phyloP scores from a whole-genome alignment of 2,113 vertebrate species.

The Campylomormyrus tamandua region DNA sequence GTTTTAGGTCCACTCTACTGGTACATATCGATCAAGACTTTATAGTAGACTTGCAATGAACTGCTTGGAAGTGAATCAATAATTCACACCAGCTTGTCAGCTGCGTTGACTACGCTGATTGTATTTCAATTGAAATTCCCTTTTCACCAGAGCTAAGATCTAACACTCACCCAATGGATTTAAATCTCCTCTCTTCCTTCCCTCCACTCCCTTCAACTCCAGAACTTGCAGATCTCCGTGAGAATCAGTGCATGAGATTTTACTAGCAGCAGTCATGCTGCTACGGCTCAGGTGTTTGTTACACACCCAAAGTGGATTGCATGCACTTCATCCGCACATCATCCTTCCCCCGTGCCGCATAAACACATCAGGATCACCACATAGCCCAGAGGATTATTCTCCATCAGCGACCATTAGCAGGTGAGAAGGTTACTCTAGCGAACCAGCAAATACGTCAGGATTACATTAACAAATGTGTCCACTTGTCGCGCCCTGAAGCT shows the following conservation, averaged over 20 bases:
- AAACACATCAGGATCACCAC: not conserved
- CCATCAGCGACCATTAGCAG: not conserved
- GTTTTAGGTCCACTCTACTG: not conserved
- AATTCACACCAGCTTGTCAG: not conserved
- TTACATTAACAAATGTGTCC: not conserved
- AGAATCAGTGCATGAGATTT: not conserved
- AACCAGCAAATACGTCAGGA: not conserved
- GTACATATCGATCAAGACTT: not conserved
- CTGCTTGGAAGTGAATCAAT: not conserved
- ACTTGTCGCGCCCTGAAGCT: not conserved
- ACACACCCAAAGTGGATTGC: not conserved
- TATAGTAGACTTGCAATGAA: not conserved
- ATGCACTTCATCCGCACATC: not conserved
- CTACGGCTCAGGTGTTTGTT: not conserved
- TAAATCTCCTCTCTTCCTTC: not conserved
- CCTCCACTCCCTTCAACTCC: not conserved
- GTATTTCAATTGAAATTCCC: not conserved
- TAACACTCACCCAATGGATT: not conserved
- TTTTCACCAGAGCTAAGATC: not conserved
- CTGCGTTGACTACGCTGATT: not conserved
- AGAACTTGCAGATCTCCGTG: not conserved
- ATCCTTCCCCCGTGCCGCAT: not conserved
- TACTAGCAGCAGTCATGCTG: not conserved
- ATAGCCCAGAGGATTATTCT: not conserved
- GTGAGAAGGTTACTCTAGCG: not conserved